Conservation (phyloP, 2,113 vertebrate genomes). For the Cygnus buccinator region DNA sequence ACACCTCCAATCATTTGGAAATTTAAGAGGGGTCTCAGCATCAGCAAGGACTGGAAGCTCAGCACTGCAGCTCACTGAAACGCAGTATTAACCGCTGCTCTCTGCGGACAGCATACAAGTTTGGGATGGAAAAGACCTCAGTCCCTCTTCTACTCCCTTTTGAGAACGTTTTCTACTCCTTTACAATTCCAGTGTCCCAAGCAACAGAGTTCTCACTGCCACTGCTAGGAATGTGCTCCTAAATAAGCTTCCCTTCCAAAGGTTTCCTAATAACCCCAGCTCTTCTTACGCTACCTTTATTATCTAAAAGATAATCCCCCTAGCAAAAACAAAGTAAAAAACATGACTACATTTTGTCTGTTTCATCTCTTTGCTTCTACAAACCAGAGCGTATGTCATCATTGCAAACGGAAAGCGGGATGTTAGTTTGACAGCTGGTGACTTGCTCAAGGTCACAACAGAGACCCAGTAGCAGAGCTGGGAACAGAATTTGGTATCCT, state of each 20-base stretch:
- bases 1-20: neutral
- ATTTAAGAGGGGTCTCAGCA: neutral
- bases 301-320: neutral
- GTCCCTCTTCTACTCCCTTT: neutral
- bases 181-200: neutral
- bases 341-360: neutral
- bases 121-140: neutral
- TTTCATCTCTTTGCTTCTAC: neutral
- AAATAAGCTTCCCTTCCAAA: neutral
- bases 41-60: neutral
- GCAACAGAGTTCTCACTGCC: neutral
- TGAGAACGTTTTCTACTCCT: neutral
- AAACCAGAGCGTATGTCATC: neutral
- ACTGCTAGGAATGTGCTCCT: neutral
- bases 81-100: accelerated
- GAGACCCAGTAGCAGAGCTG: constrained; percentile 40
- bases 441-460: constrained; percentile 56
- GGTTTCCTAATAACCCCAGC: neutral
- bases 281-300: neutral
- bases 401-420: neutral
- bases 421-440: neutral
- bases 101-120: accelerated
- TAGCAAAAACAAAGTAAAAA: neutral
- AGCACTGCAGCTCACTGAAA: accelerated
- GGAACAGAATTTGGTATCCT: constrained; percentile 67